A percentile compares a stretch with the other conserved stretches of the same genome.
These are phyloP conservation scores for Tryphoninae sp. DNA, from an alignment of 2,888 invertebrate genomes.

Conservation along the genomic window DNA sequence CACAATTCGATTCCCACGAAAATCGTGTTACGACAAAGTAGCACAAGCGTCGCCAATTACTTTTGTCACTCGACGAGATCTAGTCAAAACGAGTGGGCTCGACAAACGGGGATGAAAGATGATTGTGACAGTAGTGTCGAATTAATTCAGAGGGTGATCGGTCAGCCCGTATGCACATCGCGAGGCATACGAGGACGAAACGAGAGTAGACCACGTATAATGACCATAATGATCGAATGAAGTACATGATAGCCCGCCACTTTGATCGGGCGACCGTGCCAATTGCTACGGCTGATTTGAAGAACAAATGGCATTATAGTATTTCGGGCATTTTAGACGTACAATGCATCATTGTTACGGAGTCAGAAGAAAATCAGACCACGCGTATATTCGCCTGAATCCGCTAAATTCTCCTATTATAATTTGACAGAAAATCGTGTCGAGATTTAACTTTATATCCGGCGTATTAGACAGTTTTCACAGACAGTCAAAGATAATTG, in stretches of 20 bases:
- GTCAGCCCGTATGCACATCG: not conserved
- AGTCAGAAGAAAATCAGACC: slow-evolving; percentile 24
- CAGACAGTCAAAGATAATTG: no score
- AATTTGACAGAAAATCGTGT: no score
- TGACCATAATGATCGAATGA: slow-evolving; percentile 43
- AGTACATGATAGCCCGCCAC: slow-evolving; percentile 19
- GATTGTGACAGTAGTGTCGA: slow-evolving; percentile 19
- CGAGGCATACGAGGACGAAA: slow-evolving; percentile 5
- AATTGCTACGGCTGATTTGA: slow-evolving; percentile 57
- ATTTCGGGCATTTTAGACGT: slow-evolving; percentile 18
- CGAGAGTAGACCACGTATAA: slow-evolving; percentile 3
- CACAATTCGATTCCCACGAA: no score
- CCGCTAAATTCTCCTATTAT: no score
- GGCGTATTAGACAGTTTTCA: no score
- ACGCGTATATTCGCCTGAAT: no score
- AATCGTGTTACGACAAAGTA: no score
- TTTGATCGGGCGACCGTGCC: slow-evolving; percentile 48
- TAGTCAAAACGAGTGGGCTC: slow-evolving; percentile 9
- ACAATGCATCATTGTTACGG: slow-evolving; percentile 58
- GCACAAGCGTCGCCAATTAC: not conserved
- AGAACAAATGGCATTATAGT: slow-evolving; percentile 51
- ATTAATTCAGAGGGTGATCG: slow-evolving; percentile 43
- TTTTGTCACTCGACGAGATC: slow-evolving; percentile 35
- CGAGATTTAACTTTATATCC: not conserved
- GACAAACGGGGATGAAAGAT: not conserved